Conservation (phyloP, 2,888 invertebrate species). For the Chirona hameri region DNA sequence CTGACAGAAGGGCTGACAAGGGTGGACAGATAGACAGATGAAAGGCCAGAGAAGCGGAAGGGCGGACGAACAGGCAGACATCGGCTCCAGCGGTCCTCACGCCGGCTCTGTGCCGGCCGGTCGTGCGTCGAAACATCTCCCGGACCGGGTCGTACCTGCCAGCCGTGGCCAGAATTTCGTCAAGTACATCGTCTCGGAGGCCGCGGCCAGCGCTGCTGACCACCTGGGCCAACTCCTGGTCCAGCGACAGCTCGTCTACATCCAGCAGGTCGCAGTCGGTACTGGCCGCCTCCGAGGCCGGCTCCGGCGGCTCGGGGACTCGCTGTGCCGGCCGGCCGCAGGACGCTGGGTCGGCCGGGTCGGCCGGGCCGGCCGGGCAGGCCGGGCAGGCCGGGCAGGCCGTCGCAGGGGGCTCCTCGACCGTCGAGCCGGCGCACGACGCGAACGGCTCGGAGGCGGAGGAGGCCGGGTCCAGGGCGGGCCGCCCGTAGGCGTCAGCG, state of each 20-base stretch:
- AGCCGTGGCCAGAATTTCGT: conserved; percentile 2
- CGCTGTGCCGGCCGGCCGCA: not conserved
- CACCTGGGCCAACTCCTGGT: conserved; percentile 7
- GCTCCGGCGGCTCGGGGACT: not conserved
- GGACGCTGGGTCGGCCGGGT: not conserved
- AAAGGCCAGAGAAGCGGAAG: no score
- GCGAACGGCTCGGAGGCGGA: conserved; percentile 23
- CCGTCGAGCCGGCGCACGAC: not conserved
- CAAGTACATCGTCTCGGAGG: conserved; percentile 1
- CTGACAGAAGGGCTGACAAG: no score
- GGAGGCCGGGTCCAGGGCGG: not conserved
- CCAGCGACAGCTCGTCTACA: conserved; percentile 25
- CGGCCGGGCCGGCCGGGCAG: not conserved
- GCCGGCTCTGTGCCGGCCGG: not conserved
- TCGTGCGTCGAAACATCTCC: not conserved
- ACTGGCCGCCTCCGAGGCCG: conserved; percentile 10
- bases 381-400: no score
- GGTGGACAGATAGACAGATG: no score
- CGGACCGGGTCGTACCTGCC: not conserved
- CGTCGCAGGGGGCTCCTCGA: no score
- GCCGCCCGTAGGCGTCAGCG: conserved; percentile 23
- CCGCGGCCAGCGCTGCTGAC: not conserved
- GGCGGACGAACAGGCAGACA: not conserved
- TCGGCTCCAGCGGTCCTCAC: not conserved
- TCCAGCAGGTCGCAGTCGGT: conserved; percentile 26